Conservation (phyloP, 1,140 invertebrate genomes). For the Agraylea sexmaculata region DNA sequence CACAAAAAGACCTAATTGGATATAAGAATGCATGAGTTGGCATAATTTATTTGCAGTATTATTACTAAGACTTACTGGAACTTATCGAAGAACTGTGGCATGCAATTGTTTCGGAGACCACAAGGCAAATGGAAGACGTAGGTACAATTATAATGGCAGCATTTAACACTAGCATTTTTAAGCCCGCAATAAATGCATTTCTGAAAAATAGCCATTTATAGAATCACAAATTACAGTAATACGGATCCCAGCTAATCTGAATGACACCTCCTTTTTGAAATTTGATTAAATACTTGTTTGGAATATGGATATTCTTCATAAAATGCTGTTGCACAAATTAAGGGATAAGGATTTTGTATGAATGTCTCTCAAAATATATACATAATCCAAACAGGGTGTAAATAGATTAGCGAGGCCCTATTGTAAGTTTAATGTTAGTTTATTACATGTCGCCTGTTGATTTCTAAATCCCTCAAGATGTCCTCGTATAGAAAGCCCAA, state of each 20-base stretch:
- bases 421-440: too few species aligned
- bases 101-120: constrained; percentile 40
- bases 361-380: too few species aligned
- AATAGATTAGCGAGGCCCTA: too few species aligned
- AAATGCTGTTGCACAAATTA: too few species aligned
- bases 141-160: constrained; percentile 41
- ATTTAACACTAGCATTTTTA: constrained; percentile 46
- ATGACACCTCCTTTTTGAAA: too few species aligned
- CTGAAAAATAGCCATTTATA: constrained; percentile 39
- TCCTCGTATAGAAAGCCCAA: constrained; percentile 49
- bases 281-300: too few species aligned
- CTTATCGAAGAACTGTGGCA: constrained; percentile 45
- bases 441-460: constrained; percentile 44
- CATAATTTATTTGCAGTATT: background rate
- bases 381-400: too few species aligned
- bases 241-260: too few species aligned
- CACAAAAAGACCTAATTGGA: constrained; percentile 15
- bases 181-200: constrained; percentile 47
- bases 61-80: constrained; percentile 38
- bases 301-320: too few species aligned
- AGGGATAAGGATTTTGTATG: too few species aligned
- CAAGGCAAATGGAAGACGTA: constrained; percentile 51
- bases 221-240: too few species aligned
- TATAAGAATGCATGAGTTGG: background rate
- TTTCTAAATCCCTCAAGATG: constrained; percentile 43